Evolutionary conservation across 1,140 invertebrate genomes (phyloP).

Genomic region (Dryas iulia): DNA sequence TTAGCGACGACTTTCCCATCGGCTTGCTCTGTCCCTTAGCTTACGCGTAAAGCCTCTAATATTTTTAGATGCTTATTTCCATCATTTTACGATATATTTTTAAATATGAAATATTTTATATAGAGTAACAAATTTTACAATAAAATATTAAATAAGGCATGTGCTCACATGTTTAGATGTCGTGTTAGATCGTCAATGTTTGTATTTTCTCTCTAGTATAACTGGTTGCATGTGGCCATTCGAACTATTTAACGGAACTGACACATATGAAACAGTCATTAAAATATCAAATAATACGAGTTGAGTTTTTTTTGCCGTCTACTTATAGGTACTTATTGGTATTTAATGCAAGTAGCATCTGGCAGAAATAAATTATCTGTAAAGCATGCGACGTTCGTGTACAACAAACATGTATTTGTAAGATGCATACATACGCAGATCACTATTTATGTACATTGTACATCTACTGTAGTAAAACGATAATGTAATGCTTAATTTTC

Average conservation of each 20-base stretch:
- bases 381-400: constrained; percentile 25
- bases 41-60: not conserved
- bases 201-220: constrained; percentile 57
- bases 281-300: constrained; percentile 65
- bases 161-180: constrained; percentile 10
- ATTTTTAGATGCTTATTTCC: not conserved
- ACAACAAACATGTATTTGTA: not conserved
- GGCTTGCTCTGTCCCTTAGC: constrained; percentile 2
- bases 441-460: not conserved
- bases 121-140: not conserved
- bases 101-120: not conserved
- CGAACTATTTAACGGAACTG: constrained; percentile 70
- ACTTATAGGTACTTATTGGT: constrained; percentile 37
- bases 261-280: constrained; percentile 69
- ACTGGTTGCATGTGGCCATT: constrained; percentile 65
- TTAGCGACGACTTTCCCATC: constrained; percentile 58
- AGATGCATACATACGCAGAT: not conserved
- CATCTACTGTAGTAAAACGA: not conserved
- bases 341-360: constrained; percentile 31
- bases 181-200: constrained; percentile 41
- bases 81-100: not conserved
- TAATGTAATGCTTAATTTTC: not conserved
- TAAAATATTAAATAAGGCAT: not conserved
- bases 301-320: constrained; percentile 43
- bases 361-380: constrained; percentile 31